These are phyloP conservation scores for Gallinago jamesoni DNA, from an alignment of 2,113 vertebrate genomes.

Conservation along the genomic window DNA sequence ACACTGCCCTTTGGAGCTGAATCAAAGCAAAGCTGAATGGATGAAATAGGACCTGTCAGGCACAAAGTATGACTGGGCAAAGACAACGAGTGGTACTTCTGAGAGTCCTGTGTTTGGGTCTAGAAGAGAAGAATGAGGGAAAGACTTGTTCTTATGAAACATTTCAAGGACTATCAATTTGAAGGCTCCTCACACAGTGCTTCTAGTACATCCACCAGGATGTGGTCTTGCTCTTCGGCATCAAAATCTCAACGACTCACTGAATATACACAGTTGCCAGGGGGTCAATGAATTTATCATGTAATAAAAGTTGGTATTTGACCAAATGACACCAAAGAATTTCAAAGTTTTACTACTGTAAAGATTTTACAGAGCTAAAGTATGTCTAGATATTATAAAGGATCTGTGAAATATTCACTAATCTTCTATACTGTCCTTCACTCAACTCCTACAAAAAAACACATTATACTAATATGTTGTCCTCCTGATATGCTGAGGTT, in stretches of 20 bases:
- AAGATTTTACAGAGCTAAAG: background rate
- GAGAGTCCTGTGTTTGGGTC: background rate
- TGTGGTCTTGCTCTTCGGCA: background rate
- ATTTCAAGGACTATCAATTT: background rate
- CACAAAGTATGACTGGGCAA: background rate
- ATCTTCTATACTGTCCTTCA: background rate
- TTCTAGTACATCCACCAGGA: background rate
- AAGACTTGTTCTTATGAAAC: background rate
- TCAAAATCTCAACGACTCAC: background rate
- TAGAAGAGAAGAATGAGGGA: background rate
- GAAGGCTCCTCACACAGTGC: background rate
- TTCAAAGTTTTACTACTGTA: background rate
- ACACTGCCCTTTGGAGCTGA: background rate
- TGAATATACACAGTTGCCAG: background rate
- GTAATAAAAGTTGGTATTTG: background rate
- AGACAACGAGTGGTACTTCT: background rate
- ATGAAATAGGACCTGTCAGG: background rate
- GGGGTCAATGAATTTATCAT: background rate
- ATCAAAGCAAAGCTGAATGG: background rate
- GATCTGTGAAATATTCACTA: background rate
- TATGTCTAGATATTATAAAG: background rate
- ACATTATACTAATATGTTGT: background rate
- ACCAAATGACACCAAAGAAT: background rate
- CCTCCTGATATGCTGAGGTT: background rate
- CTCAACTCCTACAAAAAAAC: background rate